Evolutionary conservation across 2,888 invertebrate species (phyloP), one percentile per base, ranked within the genome.

Genomic region (Anorthoa munda): DNA sequence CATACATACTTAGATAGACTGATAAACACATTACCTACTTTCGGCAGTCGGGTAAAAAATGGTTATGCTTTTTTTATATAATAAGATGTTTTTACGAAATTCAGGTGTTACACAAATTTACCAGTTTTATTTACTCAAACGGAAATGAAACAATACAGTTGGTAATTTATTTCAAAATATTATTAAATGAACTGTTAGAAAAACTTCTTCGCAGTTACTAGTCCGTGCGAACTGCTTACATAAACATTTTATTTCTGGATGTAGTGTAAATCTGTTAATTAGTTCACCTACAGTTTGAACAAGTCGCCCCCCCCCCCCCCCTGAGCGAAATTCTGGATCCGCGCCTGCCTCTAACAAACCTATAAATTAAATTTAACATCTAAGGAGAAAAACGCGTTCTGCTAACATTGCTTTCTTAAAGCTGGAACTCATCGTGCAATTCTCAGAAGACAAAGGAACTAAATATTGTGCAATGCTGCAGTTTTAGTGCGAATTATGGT

Each of bases 171-270:
- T 13, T 67, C 2, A 51, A 31, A 53, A 55, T 46, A 58, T 45
- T 39, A 45, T 15, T 50, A 45, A 46, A 66, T 72, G 1, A 39
- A 72, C 66, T 76, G 51, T 39, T 53, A 53, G 4, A 64, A 13
- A 23, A 53, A 71, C 53, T 56, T 21, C n/a, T 15, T n/a, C 9
- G 48, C 23, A 74, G 58, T 68, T 48, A 18, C 4, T 18, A 66
- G n/a, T 55, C n/a, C 21, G 13, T 26, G 15, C 51, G 12, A 63
- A 66, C 63, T 45, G 26, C 2, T 63, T 55, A 31, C 18, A 66
- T 66, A 67, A 77, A 68, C 74, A 68, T 48, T 69, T 69, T 78
- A 74, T 78, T 79, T 75, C 26, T 69, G 46, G 65, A 51, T 21
- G 31, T 39, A 17, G 60, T 74, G 58, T 53, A 48, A 68, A 68